Conservation (phyloP, 2,113 vertebrate genomes). For the Bombycilla garrulus region DNA sequence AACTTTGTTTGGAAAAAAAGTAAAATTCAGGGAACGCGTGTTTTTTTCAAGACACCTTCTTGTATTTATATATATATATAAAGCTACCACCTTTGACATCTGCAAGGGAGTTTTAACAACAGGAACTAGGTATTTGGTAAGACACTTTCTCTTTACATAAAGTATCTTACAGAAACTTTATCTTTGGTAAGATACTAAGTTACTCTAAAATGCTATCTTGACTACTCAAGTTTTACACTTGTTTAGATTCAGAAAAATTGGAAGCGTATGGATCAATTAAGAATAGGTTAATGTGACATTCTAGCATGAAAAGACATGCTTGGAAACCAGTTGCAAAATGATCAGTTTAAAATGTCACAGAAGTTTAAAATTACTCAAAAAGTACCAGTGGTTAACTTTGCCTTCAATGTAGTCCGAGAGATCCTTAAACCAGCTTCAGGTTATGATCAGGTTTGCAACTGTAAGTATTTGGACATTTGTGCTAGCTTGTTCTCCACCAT, state of each 20-base stretch:
- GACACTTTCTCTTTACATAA: neutral
- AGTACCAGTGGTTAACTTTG: neutral
- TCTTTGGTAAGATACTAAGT: neutral
- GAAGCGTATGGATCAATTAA: constrained; percentile 70
- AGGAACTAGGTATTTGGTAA: neutral
- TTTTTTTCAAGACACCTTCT: neutral
- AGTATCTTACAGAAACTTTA: neutral
- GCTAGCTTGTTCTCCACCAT: neutral
- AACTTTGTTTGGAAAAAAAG: neutral
- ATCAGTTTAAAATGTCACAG: constrained; percentile 55
- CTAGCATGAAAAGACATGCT: constrained; percentile 55
- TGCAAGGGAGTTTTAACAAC: neutral
- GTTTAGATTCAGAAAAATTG: constrained; percentile 70
- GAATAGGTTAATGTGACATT: constrained; percentile 72
- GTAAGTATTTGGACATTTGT: neutral
- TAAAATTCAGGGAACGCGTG: neutral
- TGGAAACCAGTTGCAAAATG: constrained; percentile 56
- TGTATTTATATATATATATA: neutral
- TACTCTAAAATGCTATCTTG: constrained; percentile 25
- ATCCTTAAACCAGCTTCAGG: neutral
- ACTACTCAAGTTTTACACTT: constrained; percentile 55
- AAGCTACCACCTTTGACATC: neutral
- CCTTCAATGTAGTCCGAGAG: neutral
- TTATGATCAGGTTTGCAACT: neutral
- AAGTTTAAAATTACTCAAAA: constrained; percentile 25